Evolutionary conservation across 2,797 vertebrate species (phyloP).

Genomic region (Acomys russatus): DNA sequence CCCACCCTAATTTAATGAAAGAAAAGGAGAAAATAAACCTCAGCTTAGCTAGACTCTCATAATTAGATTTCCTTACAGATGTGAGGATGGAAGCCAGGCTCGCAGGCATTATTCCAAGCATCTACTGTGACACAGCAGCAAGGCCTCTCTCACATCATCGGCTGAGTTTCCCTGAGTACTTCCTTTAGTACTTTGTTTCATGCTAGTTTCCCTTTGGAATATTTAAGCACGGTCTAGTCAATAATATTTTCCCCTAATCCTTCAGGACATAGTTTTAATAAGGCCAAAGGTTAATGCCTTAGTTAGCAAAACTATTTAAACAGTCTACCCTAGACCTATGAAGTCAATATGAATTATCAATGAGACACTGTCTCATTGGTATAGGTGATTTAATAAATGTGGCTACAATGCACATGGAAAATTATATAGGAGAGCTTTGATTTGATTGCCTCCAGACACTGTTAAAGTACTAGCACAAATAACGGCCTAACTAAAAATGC

Average conservation of each 20-base stretch:
- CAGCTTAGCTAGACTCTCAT: constrained; percentile 45
- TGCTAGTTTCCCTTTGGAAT: constrained; percentile 37
- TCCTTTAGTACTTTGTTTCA: constrained; percentile 46
- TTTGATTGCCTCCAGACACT: constrained; percentile 19
- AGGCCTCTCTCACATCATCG: constrained; percentile 5
- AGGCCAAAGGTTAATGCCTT: constrained; percentile 55
- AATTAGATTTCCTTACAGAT: constrained; percentile 45
- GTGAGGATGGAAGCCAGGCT: constrained; percentile 22
- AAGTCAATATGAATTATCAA: constrained; percentile 60
- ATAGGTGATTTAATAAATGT: constrained; percentile 62
- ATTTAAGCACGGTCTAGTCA: constrained; percentile 10
- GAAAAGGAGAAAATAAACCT: constrained; percentile 66
- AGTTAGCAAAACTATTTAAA: constrained; percentile 50
- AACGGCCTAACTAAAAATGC: constrained; percentile 23
- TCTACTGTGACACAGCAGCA: not conserved
- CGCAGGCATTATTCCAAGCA: constrained; percentile 19
- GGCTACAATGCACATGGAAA: constrained; percentile 56
- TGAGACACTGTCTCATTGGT: constrained; percentile 66
- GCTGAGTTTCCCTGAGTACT: not conserved
- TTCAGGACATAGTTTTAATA: constrained; percentile 58
- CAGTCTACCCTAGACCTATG: constrained; percentile 28
- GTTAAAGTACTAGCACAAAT: constrained; percentile 46
- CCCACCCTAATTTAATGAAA: constrained; percentile 47
- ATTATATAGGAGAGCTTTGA: not conserved
- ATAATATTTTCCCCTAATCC: constrained; percentile 62